Base-by-base conservation (phyloP, 37 sponge, comb jelly and placozoan species). In the Halichondria panicea region DNA sequence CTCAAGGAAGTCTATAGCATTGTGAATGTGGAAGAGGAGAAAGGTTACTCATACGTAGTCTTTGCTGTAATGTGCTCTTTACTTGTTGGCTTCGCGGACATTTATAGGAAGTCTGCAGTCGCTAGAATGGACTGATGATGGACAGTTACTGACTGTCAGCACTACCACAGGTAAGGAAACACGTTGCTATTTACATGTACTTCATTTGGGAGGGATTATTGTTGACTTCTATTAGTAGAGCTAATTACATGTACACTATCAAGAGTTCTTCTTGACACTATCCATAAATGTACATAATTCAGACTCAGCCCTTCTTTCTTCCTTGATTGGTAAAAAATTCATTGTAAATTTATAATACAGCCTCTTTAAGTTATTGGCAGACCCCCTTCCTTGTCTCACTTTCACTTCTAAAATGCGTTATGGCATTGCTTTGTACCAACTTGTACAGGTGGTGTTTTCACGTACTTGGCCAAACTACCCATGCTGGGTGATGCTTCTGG, bases 101-200 rank as follows among this genome's bases (percentile, higher is more conserved):
- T 19, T 3, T 48, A 0, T 57, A 81, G 89, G 88, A 40, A 63
- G 48, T 31, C 70, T 97, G 5, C 75, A 87, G 39, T 56, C 77
- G 66, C 52, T 94, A 59, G 66, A 81, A 50, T 97, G 98, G 98
- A 94, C 98, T 0, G 87, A 89, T 44, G 98, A 97, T 77, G 98
- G 98, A 3, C 98, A 97, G 54, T 76, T 97, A 31, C 88, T 97
- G 6, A 81, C 91, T 41, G 82, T 97, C 39, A 81, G 84, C 46
- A 97, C 92, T 42, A 68, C 42, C 35, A 85, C 75, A 58, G 96
- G 96, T 84, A 63, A 55, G 65, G 43, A 1, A 48, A n/a, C n/a
- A n/a, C n/a, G n/a, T 18, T 48, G 11, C 13, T 48, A 15, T 48
- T 11, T 48, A 15, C 15, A 48, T 48, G 52, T 15, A 48, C 11